Conservation (phyloP, 2,797 vertebrate genomes). For the Galago senegalensis region DNA sequence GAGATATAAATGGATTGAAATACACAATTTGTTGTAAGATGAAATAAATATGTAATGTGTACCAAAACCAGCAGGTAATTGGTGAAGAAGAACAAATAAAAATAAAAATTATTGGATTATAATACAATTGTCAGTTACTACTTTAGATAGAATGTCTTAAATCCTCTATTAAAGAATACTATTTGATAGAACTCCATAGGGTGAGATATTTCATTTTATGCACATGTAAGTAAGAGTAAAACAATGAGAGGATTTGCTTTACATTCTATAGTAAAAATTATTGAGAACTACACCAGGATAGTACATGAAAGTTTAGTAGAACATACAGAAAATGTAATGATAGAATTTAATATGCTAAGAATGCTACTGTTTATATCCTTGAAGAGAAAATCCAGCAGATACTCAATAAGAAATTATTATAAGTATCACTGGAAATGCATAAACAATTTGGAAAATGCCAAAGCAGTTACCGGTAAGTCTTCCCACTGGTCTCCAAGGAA, state of each 20-base stretch:
- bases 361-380: not conserved
- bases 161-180: not conserved
- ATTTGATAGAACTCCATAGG: not conserved
- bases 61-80: not conserved
- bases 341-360: constrained; percentile 39
- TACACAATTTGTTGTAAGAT: not conserved
- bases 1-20: not conserved
- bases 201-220: constrained; percentile 25
- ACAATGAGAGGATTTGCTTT: not conserved
- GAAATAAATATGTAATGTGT: not conserved
- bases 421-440: not conserved
- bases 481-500: not conserved
- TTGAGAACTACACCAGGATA: not conserved
- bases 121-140: not conserved
- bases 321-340: not conserved
- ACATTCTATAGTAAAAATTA: constrained; percentile 1
- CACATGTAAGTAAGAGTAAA: constrained; percentile 6
- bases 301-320: constrained; percentile 34
- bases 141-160: not conserved
- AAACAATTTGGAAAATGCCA: not conserved
- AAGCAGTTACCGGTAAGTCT: not conserved
- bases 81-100: not conserved
- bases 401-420: not conserved
- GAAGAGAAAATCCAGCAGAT: not conserved
- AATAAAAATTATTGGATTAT: not conserved